Conservation (phyloP, 2,888 invertebrate species). For the Glyphotaelius pellucidus region DNA sequence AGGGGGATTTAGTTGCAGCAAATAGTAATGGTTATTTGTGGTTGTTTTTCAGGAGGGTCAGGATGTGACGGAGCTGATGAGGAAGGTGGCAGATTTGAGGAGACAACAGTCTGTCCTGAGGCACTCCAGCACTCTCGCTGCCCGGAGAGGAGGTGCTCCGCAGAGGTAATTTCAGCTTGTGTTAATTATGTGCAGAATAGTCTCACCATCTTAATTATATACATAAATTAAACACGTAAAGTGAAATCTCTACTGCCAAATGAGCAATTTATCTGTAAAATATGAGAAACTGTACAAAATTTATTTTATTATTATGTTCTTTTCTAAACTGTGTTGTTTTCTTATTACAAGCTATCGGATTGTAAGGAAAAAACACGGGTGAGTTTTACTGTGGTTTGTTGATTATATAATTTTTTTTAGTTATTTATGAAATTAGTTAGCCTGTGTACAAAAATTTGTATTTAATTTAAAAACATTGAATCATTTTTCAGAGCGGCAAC, state of each 20-base stretch:
- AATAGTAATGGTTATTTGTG: not conserved
- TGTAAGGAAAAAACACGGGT: conserved; percentile 64
- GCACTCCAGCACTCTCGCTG: conserved; percentile 69
- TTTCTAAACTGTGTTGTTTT: not conserved
- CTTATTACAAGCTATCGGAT: conserved; percentile 64
- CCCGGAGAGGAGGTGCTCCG: conserved; percentile 69
- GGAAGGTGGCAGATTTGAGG: conserved; percentile 86
- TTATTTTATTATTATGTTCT: not conserved
- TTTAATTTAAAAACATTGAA: not conserved
- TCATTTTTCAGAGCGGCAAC: conserved; percentile 48
- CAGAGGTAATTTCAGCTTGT: conserved; percentile 61
- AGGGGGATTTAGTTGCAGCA: too few species aligned
- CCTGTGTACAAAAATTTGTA: not conserved
- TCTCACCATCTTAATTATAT: not conserved
- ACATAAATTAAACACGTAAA: not conserved
- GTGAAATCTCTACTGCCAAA: not conserved
- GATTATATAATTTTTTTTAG: not conserved
- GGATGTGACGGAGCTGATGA: conserved; percentile 89
- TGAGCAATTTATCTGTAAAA: not conserved
- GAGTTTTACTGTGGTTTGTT: conserved; percentile 35
- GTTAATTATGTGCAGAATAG: not conserved
- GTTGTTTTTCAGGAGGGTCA: conserved; percentile 81
- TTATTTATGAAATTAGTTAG: not conserved
- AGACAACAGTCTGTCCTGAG: conserved; percentile 76
- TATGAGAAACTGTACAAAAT: too few species aligned